Percentiles rank a stretch among this genome's conserved stretches.
Evolutionary conservation across 2,113 vertebrate genomes (phyloP).

Genomic region (Xenopus laevis): DNA sequence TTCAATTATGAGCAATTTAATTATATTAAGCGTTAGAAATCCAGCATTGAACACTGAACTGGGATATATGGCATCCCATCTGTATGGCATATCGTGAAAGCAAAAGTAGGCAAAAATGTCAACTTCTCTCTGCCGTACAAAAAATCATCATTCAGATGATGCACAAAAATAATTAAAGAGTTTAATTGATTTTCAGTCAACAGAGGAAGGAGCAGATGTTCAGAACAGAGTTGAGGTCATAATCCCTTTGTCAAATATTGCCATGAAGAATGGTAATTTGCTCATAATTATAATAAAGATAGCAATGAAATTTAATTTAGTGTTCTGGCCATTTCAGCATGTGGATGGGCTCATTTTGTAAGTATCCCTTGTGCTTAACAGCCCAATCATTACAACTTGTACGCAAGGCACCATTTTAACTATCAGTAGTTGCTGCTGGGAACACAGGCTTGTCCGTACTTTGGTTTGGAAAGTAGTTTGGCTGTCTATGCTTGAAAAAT

Average conservation of each 20-base stretch:
- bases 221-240: slow-evolving; percentile 46
- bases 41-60: too few relatives aligned
- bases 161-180: slow-evolving; percentile 55
- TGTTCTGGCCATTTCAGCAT: slow-evolving; percentile 2
- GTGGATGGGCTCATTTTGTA: slow-evolving; percentile 14
- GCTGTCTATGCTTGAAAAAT: too few relatives aligned
- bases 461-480: too few relatives aligned
- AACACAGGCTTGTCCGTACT: too few relatives aligned
- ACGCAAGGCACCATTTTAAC: too few relatives aligned
- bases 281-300: slow-evolving; percentile 48
- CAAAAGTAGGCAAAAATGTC: slow-evolving; percentile 29
- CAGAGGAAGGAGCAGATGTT: slow-evolving; percentile 50
- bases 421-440: too few relatives aligned
- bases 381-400: background rate
- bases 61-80: too few relatives aligned
- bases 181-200: slow-evolving; percentile 56
- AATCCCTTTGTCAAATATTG: slow-evolving; percentile 52
- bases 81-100: too few relatives aligned
- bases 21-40: too few relatives aligned
- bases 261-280: slow-evolving; percentile 51
- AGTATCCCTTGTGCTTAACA: slow-evolving; percentile 10
- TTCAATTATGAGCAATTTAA: too few relatives aligned
- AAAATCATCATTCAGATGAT: slow-evolving; percentile 49
- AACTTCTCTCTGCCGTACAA: slow-evolving; percentile 38
- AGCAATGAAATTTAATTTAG: slow-evolving; percentile 48